phyloP scores from a whole-genome alignment of 2,113 vertebrate genomes.

The Amazona guildingii region DNA sequence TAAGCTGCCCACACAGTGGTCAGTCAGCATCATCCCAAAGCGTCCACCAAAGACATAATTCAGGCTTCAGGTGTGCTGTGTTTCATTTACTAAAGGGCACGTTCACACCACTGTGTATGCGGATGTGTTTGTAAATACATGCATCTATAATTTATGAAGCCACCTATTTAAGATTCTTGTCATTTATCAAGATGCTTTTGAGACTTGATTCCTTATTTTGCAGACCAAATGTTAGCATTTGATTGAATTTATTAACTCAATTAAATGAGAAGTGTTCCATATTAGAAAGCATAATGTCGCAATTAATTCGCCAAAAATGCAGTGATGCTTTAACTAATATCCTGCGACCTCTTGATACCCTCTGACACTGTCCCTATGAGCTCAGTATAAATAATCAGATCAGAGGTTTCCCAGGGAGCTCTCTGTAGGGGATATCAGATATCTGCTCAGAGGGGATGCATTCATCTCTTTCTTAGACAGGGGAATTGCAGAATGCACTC shows the following conservation, averaged over 20 bases:
- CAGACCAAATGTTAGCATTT: constrained; percentile 63
- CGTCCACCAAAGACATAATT: not conserved
- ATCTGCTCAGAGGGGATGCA: not conserved
- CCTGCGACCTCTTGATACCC: constrained; percentile 17
- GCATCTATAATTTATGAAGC: constrained; percentile 46
- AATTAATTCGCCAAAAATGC: constrained; percentile 38
- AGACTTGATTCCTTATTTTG: constrained; percentile 55
- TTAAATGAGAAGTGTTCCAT: constrained; percentile 35
- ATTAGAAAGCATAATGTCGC: constrained; percentile 41
- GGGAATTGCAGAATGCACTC: not conserved
- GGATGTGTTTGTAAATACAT: constrained; percentile 29
- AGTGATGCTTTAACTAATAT: constrained; percentile 63
- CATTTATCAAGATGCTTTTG: constrained; percentile 61
- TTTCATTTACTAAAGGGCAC: not conserved
- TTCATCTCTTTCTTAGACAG: accelerated
- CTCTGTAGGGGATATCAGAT: not conserved
- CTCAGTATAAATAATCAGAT: constrained; percentile 33
- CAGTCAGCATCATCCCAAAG: not conserved
- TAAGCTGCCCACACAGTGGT: not conserved
- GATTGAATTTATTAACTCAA: constrained; percentile 62
- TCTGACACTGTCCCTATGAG: not conserved
- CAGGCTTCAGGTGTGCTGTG: not conserved
- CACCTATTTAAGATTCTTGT: constrained; percentile 56
- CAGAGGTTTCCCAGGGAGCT: not conserved
- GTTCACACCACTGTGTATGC: not conserved